Evolutionary conservation across 2,888 invertebrate species (phyloP).

Genomic region (Xestia xanthographa): DNA sequence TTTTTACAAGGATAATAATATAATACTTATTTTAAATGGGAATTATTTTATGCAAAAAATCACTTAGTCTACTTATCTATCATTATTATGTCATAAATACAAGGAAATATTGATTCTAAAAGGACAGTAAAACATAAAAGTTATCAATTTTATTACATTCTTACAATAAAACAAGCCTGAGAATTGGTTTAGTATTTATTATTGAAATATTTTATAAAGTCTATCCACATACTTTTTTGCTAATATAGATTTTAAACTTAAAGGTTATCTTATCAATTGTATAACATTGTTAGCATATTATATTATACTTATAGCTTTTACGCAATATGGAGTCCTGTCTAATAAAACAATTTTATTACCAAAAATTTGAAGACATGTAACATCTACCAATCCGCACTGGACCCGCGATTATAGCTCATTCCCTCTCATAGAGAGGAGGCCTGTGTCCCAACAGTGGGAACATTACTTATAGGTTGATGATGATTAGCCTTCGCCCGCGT

Average conservation of each 20-base stretch:
- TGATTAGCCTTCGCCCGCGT: no score
- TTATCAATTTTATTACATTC: constrained; percentile 11
- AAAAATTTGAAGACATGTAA: no score
- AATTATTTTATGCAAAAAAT: constrained; percentile 20
- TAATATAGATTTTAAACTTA: background rate
- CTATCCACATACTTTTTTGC: background rate
- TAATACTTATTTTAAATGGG: background rate
- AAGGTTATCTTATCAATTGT: background rate
- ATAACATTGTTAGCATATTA: background rate
- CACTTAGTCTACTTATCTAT: constrained; percentile 27
- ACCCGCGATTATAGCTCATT: no score
- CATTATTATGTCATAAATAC: constrained; percentile 20
- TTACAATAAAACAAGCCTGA: background rate
- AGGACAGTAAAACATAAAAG: constrained; percentile 23
- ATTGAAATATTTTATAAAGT: background rate
- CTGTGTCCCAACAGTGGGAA: no score
- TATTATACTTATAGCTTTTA: background rate
- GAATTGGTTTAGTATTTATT: background rate
- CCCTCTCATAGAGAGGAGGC: no score
- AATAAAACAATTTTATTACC: background rate
- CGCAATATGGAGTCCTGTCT: background rate
- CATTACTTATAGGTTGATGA: no score
- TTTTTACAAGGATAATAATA: constrained; percentile 9
- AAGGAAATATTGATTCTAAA: constrained; percentile 1
- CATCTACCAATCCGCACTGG: no score